A percentile compares a stretch with the other conserved stretches of the same genome.
Conservation (phyloP, 2,113 vertebrate species). For the Bufo bufo region DNA sequence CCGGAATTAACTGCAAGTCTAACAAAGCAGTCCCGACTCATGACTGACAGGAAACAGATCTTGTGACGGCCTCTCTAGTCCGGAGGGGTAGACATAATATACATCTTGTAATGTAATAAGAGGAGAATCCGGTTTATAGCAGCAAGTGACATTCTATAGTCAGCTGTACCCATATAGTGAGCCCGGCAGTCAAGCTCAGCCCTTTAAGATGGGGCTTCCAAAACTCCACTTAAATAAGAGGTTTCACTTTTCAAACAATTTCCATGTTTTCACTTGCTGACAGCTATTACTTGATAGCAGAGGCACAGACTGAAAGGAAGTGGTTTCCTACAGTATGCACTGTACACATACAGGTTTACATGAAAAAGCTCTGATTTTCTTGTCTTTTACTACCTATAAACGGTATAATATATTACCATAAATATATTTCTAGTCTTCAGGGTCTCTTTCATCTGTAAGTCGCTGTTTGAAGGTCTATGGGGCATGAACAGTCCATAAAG, state of each 20-base stretch:
- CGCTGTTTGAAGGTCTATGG: too few species aligned
- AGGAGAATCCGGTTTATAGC: neutral
- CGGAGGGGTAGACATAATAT: neutral
- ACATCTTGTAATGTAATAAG: neutral
- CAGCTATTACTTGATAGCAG: neutral
- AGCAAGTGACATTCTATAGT: too few species aligned
- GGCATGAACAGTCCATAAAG: too few species aligned
- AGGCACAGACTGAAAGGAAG: neutral
- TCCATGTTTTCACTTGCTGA: neutral
- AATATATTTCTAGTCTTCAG: too few species aligned
- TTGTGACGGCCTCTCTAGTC: neutral
- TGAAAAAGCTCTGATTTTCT: too few species aligned
- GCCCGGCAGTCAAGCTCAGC: neutral
- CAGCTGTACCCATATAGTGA: neutral
- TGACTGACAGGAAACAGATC: neutral
- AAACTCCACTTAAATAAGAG: neutral
- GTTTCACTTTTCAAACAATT: neutral
- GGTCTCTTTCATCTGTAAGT: too few species aligned
- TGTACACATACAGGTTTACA: neutral
- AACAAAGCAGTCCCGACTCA: constrained; percentile 20
- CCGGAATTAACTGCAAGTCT: constrained; percentile 18
- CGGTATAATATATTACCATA: neutral
- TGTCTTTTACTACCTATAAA: too few species aligned
- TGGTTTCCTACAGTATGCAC: neutral
- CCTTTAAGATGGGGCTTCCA: neutral